Evolutionary conservation across 2,113 vertebrate species (phyloP), one percentile per base, ranked within the genome.

Genomic region (Halichoeres trimaculatus): DNA sequence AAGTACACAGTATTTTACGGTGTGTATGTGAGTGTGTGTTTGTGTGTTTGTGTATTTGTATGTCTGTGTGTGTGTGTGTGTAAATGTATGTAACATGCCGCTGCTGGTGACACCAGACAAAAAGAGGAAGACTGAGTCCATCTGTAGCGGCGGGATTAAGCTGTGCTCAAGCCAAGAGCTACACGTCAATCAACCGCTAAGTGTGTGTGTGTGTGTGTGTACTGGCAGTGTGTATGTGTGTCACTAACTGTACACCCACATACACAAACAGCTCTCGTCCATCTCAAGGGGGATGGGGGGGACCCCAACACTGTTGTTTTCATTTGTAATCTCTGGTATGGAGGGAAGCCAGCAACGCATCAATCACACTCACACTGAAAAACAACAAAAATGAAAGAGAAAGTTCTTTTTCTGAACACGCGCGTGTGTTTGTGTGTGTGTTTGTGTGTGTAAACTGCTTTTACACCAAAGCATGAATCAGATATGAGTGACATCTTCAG

Each of bases 141-240:
- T 93, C 89, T 93, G 90, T 87, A 85, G 73, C 84, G 81, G 79
- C 59, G 47, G 87, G 91, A 92, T 93, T 92, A 92, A 87, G 81
- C 83, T 74, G 76, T 36, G 71, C 77, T 85, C 76, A 74, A 89
- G 86, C 85, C 86, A 89, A 85, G 70, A 86, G 77, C 83, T 76
- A 54, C 85, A 83, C n/a, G 91, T 88, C 91, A 90, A 89, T 93
- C 90, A 91, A 73, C 78, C 2, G 5, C 78, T 76, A 59, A 83
- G 80, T 89, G 87, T 80, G 34, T 60, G 50, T 73, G 80, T 89
- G 87, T 80, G 34, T 60, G 50, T 73, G 68, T 76, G 11, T 38
- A 48, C 8, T 20, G 8, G 19, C 19, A 43, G 57, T 56, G 36
- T 52, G 61, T 73, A 40, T 70, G 9, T 67, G 68, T 80, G 65